phyloP scores from a whole-genome alignment of 2,113 vertebrate genomes.

The Grammomys surdaster region DNA sequence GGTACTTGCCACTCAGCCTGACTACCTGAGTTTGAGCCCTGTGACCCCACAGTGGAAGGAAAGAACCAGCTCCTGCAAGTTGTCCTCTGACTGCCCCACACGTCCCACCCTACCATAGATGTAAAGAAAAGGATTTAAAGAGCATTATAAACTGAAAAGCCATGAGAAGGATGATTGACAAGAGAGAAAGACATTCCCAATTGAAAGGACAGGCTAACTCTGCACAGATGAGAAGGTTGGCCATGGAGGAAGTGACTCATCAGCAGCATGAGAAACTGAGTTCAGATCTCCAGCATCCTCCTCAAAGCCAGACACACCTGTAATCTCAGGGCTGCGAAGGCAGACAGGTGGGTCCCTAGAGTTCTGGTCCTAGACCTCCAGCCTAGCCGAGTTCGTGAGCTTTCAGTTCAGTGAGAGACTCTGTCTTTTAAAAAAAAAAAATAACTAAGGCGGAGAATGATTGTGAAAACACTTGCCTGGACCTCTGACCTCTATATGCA shows the following conservation, averaged over 20 bases:
- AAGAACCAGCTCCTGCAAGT: background rate
- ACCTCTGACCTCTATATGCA: background rate
- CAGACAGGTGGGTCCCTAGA: background rate
- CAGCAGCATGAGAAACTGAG: background rate
- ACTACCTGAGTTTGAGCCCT: background rate
- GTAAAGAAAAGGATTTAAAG: background rate
- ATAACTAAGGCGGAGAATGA: background rate
- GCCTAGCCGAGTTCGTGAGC: background rate
- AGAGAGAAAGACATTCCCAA: background rate
- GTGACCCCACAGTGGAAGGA: background rate
- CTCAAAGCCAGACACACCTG: background rate
- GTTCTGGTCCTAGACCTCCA: background rate
- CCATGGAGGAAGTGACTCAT: too few species aligned
- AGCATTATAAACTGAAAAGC: conserved; percentile 31
- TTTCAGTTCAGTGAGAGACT: background rate
- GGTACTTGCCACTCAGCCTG: background rate
- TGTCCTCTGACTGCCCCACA: background rate
- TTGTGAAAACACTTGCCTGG: background rate
- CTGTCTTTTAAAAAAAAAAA: too few species aligned
- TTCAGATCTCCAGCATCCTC: background rate
- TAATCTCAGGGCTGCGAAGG: background rate
- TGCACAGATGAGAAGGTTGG: background rate
- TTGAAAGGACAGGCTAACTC: too few species aligned
- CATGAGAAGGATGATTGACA: conserved; percentile 1
- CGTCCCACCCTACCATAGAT: background rate